phyloP scores from a whole-genome alignment of 2,888 invertebrate genomes.

The Meghimatium bilineatum region DNA sequence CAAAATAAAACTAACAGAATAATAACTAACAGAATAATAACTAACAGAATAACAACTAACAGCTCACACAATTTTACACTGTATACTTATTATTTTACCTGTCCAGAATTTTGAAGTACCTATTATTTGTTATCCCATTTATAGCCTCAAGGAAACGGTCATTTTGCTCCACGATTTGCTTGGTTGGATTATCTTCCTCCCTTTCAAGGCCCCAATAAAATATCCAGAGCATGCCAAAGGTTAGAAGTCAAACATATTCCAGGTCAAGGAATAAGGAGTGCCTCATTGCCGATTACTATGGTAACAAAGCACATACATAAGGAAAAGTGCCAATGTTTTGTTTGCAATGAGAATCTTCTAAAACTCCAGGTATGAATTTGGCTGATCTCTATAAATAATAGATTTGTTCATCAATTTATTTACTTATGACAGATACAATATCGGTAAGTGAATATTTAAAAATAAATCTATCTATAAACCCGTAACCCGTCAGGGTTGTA shows the following conservation, averaged over 20 bases:
- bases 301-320: constrained; percentile 6
- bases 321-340: constrained; percentile 60
- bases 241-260: constrained; percentile 43
- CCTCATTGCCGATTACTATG: constrained; percentile 33
- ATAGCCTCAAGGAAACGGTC: constrained; percentile 64
- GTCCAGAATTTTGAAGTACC: background rate
- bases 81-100: too few relatives aligned
- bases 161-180: constrained; percentile 64
- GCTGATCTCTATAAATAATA: background rate
- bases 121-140: constrained; percentile 31
- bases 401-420: too few relatives aligned
- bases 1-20: too few relatives aligned
- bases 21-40: too few relatives aligned
- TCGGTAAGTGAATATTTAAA: too few relatives aligned
- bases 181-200: constrained; percentile 71
- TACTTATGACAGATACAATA: too few relatives aligned
- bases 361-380: constrained; percentile 65
- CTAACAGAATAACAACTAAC: too few relatives aligned
- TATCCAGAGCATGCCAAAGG: constrained; percentile 37
- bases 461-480: too few relatives aligned
- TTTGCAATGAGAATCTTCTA: constrained; percentile 67
- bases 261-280: constrained; percentile 33
- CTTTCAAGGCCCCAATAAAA: constrained; percentile 39
- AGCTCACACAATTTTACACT: too few relatives aligned
- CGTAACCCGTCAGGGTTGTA: too few relatives aligned